Evolutionary conservation across 2,888 invertebrate species (phyloP).

Genomic region (Nymphalis polychloros): DNA sequence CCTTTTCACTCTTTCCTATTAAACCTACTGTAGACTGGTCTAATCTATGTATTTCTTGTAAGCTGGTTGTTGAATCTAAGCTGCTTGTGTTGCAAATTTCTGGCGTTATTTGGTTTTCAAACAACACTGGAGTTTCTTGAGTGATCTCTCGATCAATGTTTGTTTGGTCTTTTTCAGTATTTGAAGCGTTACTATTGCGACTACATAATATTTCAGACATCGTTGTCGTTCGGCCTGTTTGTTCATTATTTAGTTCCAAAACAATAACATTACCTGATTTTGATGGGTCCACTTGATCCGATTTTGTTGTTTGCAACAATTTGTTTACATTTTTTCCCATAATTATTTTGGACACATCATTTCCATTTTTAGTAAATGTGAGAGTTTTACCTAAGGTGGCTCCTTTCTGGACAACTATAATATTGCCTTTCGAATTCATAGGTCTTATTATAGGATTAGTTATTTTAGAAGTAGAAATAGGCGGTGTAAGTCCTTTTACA

Average conservation of each 20-base stretch:
- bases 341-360: conserved; percentile 77
- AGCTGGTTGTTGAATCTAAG: conserved; percentile 69
- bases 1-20: conserved; percentile 56
- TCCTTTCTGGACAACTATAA: conserved; percentile 83
- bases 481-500: conserved; percentile 64
- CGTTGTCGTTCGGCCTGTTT: conserved; percentile 69
- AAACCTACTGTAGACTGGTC: conserved; percentile 56
- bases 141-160: conserved; percentile 64
- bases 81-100: conserved; percentile 70
- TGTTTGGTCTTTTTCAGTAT: conserved; percentile 53
- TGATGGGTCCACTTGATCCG: conserved; percentile 61
- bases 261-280: conserved; percentile 76
- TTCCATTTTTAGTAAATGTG: conserved; percentile 73
- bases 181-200: conserved; percentile 50
- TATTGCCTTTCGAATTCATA: conserved; percentile 77
- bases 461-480: conserved; percentile 66
- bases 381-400: conserved; percentile 76
- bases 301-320: conserved; percentile 68
- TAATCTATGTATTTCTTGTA: conserved; percentile 63
- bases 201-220: conserved; percentile 76
- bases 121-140: conserved; percentile 81
- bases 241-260: conserved; percentile 75
- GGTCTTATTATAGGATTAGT: conserved; percentile 72
- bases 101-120: conserved; percentile 66
- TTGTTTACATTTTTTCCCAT: conserved; percentile 79